Evolutionary conservation across 1,140 invertebrate species (phyloP), one percentile per base, ranked within the genome.

Genomic region (Caenorhabditis latens): DNA sequence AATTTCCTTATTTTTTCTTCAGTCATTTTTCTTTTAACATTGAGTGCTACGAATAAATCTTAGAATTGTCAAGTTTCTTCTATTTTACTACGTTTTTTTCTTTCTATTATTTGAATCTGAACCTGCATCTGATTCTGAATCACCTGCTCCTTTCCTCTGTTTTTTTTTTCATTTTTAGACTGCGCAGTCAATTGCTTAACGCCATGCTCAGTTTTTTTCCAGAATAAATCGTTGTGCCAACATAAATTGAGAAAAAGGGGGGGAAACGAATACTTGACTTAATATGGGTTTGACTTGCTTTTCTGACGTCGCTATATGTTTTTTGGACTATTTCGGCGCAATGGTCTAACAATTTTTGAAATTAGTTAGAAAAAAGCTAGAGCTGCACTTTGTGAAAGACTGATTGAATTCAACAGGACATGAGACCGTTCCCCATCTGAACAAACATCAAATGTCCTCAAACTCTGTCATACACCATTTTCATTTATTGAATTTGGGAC

Each of bases 371-470:
- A 32, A 32, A 32, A 32, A 32, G 32, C 2, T 2, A 32, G 32
- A 32, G 2, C 32, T 32, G 32, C 32, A 32, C 32, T 32, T 32
- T 32, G 32, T 32, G 32, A 53, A 53, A 53, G 50, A 11, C 50
- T 14, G 16, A 53, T 11, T 53, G 16, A 79, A 50, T 79, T 50
- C 46, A 53, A 79, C 71, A 79, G 7, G 13, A 79, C 71, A 79
- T 79, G 46, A 79, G 71, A 71, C 65, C 42, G 71, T 79, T 79
- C 71, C 5, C 14, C 46, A 79, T 40, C 71, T 79, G 71, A 53
- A 4, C 8, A 50, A 48, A 79, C 71, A 79, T 1, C 5, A 9
- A 9, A 14, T 13, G 19, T 19, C 55, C 14, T 14, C 55, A 32
- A 32, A 32, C 32, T 32, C 32, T 32, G 32, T 32, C 32, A 32